Conservation (phyloP, 2,888 invertebrate genomes). For the Metallyticus violacea region DNA sequence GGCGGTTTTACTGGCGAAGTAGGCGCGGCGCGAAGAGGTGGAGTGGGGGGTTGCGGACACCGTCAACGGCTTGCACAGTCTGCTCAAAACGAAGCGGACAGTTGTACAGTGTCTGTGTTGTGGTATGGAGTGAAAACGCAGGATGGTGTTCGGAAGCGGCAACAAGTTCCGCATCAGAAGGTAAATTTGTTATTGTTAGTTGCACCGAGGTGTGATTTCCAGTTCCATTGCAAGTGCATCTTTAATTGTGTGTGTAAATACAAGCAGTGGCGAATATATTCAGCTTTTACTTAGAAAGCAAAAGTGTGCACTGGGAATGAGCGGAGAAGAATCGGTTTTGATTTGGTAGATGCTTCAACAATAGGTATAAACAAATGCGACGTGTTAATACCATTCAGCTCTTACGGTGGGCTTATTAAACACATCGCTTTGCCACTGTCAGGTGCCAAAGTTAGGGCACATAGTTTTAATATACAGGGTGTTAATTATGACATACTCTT, state of each 20-base stretch:
- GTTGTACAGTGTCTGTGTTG: background rate
- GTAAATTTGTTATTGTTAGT: slow-evolving; percentile 31
- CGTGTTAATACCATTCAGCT: no score
- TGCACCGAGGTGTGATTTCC: background rate
- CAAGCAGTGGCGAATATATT: no score
- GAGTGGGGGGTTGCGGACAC: slow-evolving; percentile 31
- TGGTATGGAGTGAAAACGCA: slow-evolving; percentile 15
- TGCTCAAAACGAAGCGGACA: background rate
- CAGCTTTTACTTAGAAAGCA: no score
- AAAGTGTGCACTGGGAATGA: no score
- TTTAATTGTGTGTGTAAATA: background rate
- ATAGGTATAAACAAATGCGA: no score
- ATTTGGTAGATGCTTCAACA: no score
- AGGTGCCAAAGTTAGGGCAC: no score
- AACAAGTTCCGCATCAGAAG: slow-evolving; percentile 42
- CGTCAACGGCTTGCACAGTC: slow-evolving; percentile 22
- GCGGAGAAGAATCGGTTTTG: no score
- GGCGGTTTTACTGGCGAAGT: background rate
- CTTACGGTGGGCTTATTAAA: no score
- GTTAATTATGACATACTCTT: no score
- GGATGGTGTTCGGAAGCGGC: slow-evolving; percentile 43
- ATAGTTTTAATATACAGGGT: no score
- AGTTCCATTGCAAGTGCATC: background rate
- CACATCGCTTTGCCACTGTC: no score
- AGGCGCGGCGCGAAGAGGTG: background rate